Evolutionary conservation across 2,888 invertebrate species (phyloP), one percentile per base, ranked within the genome.

Genomic region (Dromius quadrimaculatus): DNA sequence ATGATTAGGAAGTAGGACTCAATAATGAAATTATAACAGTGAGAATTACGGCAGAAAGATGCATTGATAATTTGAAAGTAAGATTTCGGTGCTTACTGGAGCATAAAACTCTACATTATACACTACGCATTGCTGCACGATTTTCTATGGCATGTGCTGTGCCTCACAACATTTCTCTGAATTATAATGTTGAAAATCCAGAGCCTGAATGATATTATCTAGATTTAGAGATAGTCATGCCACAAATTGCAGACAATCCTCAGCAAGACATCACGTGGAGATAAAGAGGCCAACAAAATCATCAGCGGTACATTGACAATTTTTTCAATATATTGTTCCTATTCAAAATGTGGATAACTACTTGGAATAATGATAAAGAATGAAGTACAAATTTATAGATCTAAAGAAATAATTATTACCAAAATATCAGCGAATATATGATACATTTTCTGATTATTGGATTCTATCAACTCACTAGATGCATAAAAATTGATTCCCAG

Each of bases 61-160:
- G 59, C 6, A 71, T 65, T 20, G 65, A 59, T 3, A 8, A 59
- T n/a, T 47, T 71, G 15, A 65, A 65, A 28, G 28, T 32, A 19
- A 22, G 72, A 22, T 72, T 65, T 38, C 34, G 71, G 11, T 72
- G 72, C 41, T 47, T 72, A 8, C 32, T 54, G 22, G 57, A 34
- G 28, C 61, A 72, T 22, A 57, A 62, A 45, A 47, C 47, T 8
- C 47, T 72, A 11, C 59, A 71, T 13, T 72, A 34, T 72, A 11
- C 59, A 71, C 13, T 72, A 65, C 20, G 15, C 1, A 50, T 20
- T 20, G 50, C 50, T 23, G 50, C 50, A 17, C 19, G 50, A 4
- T 20, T 50, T 6, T n/a, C 20, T 17, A 50, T 50, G 50, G 19
- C 20, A 4, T 50, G 50, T 50, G 50, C 50, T 11, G 50, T 50